Evolutionary conservation across 2,113 vertebrate genomes (phyloP).

Genomic region (Epinephelus fuscoguttatus): DNA sequence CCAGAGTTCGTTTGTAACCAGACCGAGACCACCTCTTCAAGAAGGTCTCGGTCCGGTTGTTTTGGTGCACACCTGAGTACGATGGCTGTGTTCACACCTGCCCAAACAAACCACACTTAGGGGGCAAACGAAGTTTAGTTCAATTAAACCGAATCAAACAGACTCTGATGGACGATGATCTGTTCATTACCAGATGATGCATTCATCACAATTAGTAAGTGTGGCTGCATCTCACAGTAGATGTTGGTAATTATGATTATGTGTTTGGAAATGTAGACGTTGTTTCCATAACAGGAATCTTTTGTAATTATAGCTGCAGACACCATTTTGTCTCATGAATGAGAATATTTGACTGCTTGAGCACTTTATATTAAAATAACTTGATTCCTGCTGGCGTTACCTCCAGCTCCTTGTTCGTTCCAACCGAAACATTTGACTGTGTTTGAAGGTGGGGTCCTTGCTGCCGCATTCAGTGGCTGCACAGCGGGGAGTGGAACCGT

Average conservation of each 20-base stretch:
- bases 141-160: too few relatives aligned
- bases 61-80: too few relatives aligned
- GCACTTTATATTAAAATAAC: slow-evolving; percentile 33
- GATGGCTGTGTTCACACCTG: too few relatives aligned
- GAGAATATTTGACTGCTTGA: neutral
- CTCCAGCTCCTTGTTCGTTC: slow-evolving; percentile 11
- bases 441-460: slow-evolving; percentile 26
- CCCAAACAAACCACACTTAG: too few relatives aligned
- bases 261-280: neutral
- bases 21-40: too few relatives aligned
- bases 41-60: too few relatives aligned
- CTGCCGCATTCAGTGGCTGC: slow-evolving; percentile 15
- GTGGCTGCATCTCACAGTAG: neutral
- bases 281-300: neutral
- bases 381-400: neutral
- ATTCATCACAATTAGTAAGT: neutral
- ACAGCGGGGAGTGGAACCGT: slow-evolving; percentile 12
- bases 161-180: slow-evolving; percentile 4
- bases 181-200: slow-evolving; percentile 22
- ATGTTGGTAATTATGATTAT: neutral
- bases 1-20: too few relatives aligned
- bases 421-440: slow-evolving; percentile 6
- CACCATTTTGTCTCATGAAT: slow-evolving; percentile 11
- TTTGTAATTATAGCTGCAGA: neutral
- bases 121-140: too few relatives aligned